These are phyloP conservation scores for Xiphophorus hellerii DNA, from an alignment of 2,113 vertebrate species.

Conservation along the genomic window DNA sequence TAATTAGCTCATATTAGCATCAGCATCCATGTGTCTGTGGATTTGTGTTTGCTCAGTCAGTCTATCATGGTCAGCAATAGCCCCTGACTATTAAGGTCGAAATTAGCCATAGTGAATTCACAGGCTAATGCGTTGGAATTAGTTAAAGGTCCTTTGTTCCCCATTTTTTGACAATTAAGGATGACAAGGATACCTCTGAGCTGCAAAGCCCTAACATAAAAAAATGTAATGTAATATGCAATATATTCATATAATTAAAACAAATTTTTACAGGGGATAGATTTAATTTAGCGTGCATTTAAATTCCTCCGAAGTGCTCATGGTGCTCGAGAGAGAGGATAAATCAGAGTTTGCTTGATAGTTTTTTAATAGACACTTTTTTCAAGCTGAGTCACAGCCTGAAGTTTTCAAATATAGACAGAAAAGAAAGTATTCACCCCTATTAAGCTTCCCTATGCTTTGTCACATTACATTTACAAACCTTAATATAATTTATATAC, in stretches of 20 bases:
- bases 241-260: slow-evolving; percentile 32
- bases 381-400: neutral
- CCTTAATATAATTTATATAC: too few species aligned
- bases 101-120: slow-evolving; percentile 48
- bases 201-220: slow-evolving; percentile 20
- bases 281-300: slow-evolving; percentile 43
- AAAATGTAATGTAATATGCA: slow-evolving; percentile 20
- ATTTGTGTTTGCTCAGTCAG: neutral
- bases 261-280: slow-evolving; percentile 25
- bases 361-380: slow-evolving; percentile 34
- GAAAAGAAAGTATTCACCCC: neutral
- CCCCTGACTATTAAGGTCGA: slow-evolving; percentile 29
- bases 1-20: slow-evolving; percentile 69
- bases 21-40: slow-evolving; percentile 10
- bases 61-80: neutral
- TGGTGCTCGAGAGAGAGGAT: slow-evolving; percentile 16
- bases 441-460: too few species aligned
- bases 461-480: too few species aligned
- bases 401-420: slow-evolving; percentile 1
- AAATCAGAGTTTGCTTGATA: slow-evolving; percentile 22
- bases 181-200: slow-evolving; percentile 44
- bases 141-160: slow-evolving; percentile 50
- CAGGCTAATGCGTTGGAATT: slow-evolving; percentile 27
- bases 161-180: slow-evolving; percentile 38
- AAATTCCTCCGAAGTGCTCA: slow-evolving; percentile 25